phyloP scores from a whole-genome alignment of 92 coral and sea anemone genomes.

The Desmophyllum pertusum region DNA sequence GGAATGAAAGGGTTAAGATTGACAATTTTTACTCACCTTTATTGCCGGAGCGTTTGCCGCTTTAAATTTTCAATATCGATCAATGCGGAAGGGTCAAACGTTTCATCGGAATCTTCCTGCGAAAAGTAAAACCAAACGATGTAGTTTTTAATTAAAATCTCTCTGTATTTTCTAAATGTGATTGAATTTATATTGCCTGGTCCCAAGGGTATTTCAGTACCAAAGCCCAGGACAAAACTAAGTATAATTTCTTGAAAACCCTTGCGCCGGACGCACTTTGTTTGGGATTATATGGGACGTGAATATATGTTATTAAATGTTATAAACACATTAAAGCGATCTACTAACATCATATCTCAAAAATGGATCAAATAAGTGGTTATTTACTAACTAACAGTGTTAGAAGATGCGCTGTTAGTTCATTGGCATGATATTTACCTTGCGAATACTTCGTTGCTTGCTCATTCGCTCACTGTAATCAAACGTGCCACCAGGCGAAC shows the following conservation, averaged over 20 bases:
- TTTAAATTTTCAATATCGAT: slow-evolving; percentile 87
- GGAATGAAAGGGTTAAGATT: no score
- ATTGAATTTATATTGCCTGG: neutral
- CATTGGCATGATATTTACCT: slow-evolving; percentile 36
- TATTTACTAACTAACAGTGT: slow-evolving; percentile 19
- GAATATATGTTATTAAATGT: neutral
- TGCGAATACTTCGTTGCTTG: slow-evolving; percentile 28
- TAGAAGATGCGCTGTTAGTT: neutral
- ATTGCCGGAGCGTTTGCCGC: slow-evolving; percentile 78
- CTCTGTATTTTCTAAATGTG: neutral
- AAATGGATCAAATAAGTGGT: neutral
- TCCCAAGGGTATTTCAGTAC: neutral
- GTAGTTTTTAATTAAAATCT: neutral
- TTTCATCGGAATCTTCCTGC: slow-evolving; percentile 77
- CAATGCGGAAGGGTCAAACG: slow-evolving; percentile 79
- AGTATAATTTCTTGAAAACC: neutral
- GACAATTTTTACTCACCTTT: no score
- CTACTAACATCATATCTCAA: neutral
- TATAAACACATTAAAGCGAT: neutral
- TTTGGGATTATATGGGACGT: no score
- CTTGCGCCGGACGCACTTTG: neutral
- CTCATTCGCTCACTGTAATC: neutral
- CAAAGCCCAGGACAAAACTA: neutral
- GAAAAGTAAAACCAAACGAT: neutral
- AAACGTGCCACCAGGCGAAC: slow-evolving; percentile 41